A percentile compares a stretch with the other conserved stretches of the same genome.
Conservation (phyloP, 2,888 invertebrate genomes). For the Apodemia hepburni region DNA sequence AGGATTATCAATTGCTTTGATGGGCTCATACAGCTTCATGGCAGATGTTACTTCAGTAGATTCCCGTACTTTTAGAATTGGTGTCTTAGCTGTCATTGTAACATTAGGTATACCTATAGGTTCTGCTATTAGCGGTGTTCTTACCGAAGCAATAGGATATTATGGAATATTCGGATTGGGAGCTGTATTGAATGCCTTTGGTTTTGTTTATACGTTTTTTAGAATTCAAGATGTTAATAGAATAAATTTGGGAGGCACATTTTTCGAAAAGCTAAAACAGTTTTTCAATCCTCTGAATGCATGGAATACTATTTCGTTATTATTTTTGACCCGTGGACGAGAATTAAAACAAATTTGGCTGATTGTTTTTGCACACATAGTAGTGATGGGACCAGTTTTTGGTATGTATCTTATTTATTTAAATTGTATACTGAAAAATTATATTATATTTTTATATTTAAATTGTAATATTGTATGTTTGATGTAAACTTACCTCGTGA, state of each 20-base stretch:
- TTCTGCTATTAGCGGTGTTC: constrained; percentile 70
- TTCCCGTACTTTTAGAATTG: constrained; percentile 81
- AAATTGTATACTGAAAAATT: neutral
- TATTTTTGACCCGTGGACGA: constrained; percentile 47
- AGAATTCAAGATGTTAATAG: constrained; percentile 57
- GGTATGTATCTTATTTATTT: constrained; percentile 46
- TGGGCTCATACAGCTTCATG: constrained; percentile 81
- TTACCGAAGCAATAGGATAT: constrained; percentile 65
- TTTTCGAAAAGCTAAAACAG: constrained; percentile 40
- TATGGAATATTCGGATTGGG: constrained; percentile 64
- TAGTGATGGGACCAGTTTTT: constrained; percentile 63
- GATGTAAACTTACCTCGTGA: no score
- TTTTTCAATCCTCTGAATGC: constrained; percentile 61
- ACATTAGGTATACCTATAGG: constrained; percentile 73
- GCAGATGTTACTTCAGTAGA: constrained; percentile 80
- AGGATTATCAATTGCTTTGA: constrained; percentile 75
- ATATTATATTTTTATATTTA: no score
- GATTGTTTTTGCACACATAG: constrained; percentile 59
- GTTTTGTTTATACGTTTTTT: constrained; percentile 54
- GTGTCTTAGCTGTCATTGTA: constrained; percentile 77
- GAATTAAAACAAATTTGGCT: constrained; percentile 51
- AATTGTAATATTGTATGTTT: no score
- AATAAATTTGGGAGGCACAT: constrained; percentile 45
- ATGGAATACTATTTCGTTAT: constrained; percentile 62
- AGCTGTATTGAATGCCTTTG: constrained; percentile 49